Percentiles rank a stretch among this genome's conserved stretches.
Evolutionary conservation across 1,140 invertebrate species (phyloP).

Genomic region (Drosophila lacteicornis): DNA sequence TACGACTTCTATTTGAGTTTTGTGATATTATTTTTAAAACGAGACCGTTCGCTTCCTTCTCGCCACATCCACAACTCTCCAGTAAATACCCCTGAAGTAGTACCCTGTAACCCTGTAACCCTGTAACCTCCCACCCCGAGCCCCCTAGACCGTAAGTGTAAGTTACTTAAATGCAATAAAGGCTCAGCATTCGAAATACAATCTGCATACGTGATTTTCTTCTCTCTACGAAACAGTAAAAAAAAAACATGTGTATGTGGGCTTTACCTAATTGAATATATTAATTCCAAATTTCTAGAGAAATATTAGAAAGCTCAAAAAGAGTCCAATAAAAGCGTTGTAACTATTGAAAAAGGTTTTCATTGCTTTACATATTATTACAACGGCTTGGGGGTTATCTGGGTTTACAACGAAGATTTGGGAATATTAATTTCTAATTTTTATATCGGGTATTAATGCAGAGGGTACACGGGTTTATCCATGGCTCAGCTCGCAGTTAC

Average conservation of each 20-base stretch:
- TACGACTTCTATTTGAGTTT: conserved; percentile 81
- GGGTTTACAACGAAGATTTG: neutral
- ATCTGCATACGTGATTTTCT: conserved; percentile 9
- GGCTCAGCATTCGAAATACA: conserved; percentile 46
- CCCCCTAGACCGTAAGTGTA: conserved; percentile 37
- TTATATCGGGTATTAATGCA: neutral
- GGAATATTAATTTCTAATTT: neutral
- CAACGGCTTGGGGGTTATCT: neutral
- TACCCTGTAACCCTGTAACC: conserved; percentile 18
- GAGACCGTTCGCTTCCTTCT: conserved; percentile 66
- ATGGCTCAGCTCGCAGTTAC: too few species aligned
- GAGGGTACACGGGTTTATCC: too few species aligned
- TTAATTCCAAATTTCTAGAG: conserved; percentile 25
- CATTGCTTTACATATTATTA: neutral
- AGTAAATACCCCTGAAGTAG: neutral
- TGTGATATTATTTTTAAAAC: conserved; percentile 80
- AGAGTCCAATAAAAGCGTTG: conserved; percentile 55
- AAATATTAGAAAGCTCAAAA: conserved; percentile 22
- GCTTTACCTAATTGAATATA: conserved; percentile 13
- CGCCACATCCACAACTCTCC: conserved; percentile 14
- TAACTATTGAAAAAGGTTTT: conserved; percentile 39
- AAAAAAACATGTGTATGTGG: conserved; percentile 1
- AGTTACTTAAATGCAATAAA: conserved; percentile 53
- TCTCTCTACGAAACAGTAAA: conserved; percentile 7
- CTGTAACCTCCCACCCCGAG: neutral